These are phyloP conservation scores for Lathronympha strigana DNA, from an alignment of 2,888 invertebrate species.

Conservation along the genomic window DNA sequence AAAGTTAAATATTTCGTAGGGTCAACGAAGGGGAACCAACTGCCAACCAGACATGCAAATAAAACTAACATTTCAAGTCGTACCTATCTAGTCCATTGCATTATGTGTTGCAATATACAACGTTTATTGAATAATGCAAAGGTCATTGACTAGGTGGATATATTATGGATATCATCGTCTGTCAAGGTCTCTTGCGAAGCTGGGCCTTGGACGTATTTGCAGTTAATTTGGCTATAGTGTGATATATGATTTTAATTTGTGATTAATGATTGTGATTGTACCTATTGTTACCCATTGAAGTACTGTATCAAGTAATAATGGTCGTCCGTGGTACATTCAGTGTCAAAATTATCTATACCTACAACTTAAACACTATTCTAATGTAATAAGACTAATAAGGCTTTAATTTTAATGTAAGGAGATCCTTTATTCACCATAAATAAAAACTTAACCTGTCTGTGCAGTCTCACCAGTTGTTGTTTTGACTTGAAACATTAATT, in stretches of 20 bases:
- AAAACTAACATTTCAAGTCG: background rate
- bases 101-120: constrained; percentile 29
- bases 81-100: constrained; percentile 29
- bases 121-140: constrained; percentile 33
- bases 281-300: too few relatives aligned
- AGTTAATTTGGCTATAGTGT: constrained; percentile 11
- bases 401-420: too few relatives aligned
- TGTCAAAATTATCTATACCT: too few relatives aligned
- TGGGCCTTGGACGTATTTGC: constrained; percentile 13
- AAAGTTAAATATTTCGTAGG: background rate
- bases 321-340: too few relatives aligned
- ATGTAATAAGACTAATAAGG: too few relatives aligned
- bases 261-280: background rate
- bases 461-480: too few relatives aligned
- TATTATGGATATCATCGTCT: constrained; percentile 23
- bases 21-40: background rate
- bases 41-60: background rate
- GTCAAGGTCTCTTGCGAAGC: constrained; percentile 35
- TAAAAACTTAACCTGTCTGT: too few relatives aligned
- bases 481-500: too few relatives aligned
- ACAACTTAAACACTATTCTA: too few relatives aligned
- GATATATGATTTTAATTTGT: background rate
- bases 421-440: too few relatives aligned
- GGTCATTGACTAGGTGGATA: constrained; percentile 35
- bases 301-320: too few relatives aligned